phyloP scores from a whole-genome alignment of 2,113 vertebrate species.

The Potamarius usumacintae region DNA sequence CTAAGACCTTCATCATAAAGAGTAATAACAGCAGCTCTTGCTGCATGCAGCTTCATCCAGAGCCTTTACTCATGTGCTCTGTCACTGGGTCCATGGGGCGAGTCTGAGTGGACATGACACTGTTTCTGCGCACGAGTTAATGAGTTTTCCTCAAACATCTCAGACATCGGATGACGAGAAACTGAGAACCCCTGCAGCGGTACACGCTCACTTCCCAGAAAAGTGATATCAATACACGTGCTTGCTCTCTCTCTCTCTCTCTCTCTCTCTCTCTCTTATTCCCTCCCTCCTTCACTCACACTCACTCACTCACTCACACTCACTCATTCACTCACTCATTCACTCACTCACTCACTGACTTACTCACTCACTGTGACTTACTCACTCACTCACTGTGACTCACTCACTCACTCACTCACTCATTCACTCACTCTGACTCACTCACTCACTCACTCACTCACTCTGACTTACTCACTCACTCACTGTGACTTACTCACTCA shows the following conservation, averaged over 20 bases:
- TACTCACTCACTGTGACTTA: too few species aligned
- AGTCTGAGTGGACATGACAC: slow-evolving; percentile 19
- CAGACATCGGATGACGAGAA: neutral
- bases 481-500: too few species aligned
- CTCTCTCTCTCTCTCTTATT: too few species aligned
- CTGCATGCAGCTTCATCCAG: neutral
- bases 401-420: too few species aligned
- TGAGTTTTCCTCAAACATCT: slow-evolving; percentile 27
- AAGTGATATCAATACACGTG: slow-evolving; percentile 10
- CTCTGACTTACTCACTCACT: too few species aligned
- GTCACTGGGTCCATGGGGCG: slow-evolving; percentile 19
- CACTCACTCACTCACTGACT: too few species aligned
- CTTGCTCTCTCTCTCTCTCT: too few species aligned
- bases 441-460: too few species aligned
- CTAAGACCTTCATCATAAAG: neutral
- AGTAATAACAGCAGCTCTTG: neutral
- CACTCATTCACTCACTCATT: too few species aligned
- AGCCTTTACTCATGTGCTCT: neutral
- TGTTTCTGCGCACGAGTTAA: slow-evolving; percentile 25
- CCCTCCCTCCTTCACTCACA: too few species aligned
- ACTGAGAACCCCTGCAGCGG: neutral
- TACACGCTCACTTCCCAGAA: slow-evolving; percentile 8
- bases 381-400: too few species aligned
- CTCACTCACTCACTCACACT: neutral
- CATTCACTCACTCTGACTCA: too few species aligned